A percentile compares a stretch with the other conserved stretches of the same genome.
These are phyloP conservation scores for Thalassophryne amazonica DNA, from an alignment of 2,797 vertebrate species.

Conservation along the genomic window DNA sequence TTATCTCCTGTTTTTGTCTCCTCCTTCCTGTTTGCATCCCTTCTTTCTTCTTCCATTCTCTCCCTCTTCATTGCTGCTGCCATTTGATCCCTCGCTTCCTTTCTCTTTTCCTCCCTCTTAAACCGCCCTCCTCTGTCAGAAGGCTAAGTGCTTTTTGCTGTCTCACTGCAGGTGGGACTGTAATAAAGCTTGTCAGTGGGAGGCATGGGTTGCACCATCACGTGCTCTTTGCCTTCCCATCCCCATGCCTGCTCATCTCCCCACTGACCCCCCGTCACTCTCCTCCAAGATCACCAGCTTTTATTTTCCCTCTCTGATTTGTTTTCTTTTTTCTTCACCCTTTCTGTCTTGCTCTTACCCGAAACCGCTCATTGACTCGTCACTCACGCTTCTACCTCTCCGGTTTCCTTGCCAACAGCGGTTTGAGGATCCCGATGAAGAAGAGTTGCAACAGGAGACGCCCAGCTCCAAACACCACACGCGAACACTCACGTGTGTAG, in stretches of 20 bases:
- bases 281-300: slow-evolving; percentile 36
- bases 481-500: slow-evolving; percentile 12
- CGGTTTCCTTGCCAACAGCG: slow-evolving; percentile 71
- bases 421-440: slow-evolving; percentile 59
- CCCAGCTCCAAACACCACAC: slow-evolving; percentile 19
- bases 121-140: slow-evolving; percentile 51
- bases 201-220: slow-evolving; percentile 67
- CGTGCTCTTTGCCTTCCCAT: slow-evolving; percentile 61
- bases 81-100: slow-evolving; percentile 7
- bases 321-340: slow-evolving; percentile 40
- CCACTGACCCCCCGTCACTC: not conserved
- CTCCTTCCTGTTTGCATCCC: slow-evolving; percentile 3
- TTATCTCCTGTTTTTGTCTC: slow-evolving; percentile 1
- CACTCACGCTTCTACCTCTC: slow-evolving; percentile 32
- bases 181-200: slow-evolving; percentile 74
- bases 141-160: slow-evolving; percentile 77
- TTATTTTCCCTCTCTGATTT: slow-evolving; percentile 45
- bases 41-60: slow-evolving; percentile 10
- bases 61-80: slow-evolving; percentile 4
- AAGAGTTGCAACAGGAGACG: slow-evolving; percentile 61
- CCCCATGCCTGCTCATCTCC: not conserved
- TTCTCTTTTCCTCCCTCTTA: slow-evolving; percentile 27
- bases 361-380: slow-evolving; percentile 53
- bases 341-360: slow-evolving; percentile 49
- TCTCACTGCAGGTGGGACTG: slow-evolving; percentile 71